Conservation (phyloP, 2,797 vertebrate genomes). For the Notolepis coatsorum region DNA sequence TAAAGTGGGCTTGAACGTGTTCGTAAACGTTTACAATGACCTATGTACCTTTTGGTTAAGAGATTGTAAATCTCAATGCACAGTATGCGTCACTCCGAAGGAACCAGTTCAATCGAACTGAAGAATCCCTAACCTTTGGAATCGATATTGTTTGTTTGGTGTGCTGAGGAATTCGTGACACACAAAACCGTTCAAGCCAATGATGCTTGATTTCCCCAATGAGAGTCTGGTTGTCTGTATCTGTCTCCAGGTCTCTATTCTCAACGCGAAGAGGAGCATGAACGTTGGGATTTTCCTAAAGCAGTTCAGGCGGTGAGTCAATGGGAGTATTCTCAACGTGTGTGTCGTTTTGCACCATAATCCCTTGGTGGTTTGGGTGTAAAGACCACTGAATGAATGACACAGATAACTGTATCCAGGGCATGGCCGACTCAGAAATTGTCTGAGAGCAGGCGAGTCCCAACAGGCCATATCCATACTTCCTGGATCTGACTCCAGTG, state of each 20-base stretch:
- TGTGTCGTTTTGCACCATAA: background rate
- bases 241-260: slow-evolving; percentile 78
- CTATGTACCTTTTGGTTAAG: slow-evolving; percentile 11
- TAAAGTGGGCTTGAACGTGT: background rate
- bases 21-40: slow-evolving; percentile 26
- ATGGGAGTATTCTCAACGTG: background rate
- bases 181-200: slow-evolving; percentile 26
- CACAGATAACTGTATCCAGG: slow-evolving; percentile 3
- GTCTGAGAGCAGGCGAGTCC: slow-evolving; percentile 38
- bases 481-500: slow-evolving; percentile 34
- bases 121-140: slow-evolving; percentile 63
- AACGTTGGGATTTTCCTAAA: slow-evolving; percentile 89
- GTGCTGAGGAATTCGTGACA: slow-evolving; percentile 25
- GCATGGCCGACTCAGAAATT: slow-evolving; percentile 14
- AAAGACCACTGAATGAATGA: slow-evolving; percentile 23
- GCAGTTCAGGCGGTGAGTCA: slow-evolving; percentile 87
- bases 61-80: background rate
- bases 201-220: slow-evolving; percentile 26
- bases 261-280: slow-evolving; percentile 86
- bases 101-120: slow-evolving; percentile 46
- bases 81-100: background rate
- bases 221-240: slow-evolving; percentile 44
- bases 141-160: slow-evolving; percentile 31
- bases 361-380: background rate
- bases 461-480: slow-evolving; percentile 42